phyloP scores from a whole-genome alignment of 2,797 vertebrate species.

The Thamnophis elegans region DNA sequence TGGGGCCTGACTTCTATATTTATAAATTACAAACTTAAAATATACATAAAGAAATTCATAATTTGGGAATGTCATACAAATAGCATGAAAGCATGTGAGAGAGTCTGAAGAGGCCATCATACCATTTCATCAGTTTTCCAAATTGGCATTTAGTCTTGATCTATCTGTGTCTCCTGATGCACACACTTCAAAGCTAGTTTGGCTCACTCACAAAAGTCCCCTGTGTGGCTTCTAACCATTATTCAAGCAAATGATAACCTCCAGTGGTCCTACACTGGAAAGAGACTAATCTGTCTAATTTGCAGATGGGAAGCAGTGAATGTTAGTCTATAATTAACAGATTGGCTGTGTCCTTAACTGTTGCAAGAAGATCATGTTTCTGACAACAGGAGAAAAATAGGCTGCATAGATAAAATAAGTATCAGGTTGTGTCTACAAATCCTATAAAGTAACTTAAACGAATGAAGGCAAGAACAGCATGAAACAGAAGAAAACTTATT shows the following conservation, averaged over 20 bases:
- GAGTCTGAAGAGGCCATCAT: background rate
- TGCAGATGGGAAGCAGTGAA: background rate
- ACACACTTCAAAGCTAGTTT: background rate
- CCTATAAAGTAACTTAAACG: background rate
- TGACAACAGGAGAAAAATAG: background rate
- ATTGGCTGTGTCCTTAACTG: background rate
- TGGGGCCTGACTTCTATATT: background rate
- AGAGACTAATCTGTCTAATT: background rate
- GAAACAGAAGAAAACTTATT: background rate
- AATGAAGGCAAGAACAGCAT: background rate
- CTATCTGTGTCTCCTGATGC: background rate
- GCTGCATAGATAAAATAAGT: background rate
- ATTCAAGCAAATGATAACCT: background rate
- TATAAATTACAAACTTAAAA: background rate
- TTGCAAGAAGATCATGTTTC: background rate
- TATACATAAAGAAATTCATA: background rate
- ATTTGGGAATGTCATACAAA: background rate
- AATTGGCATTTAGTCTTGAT: background rate
- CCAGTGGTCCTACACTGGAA: background rate
- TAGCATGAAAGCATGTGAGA: background rate
- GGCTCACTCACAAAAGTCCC: background rate
- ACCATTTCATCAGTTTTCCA: background rate
- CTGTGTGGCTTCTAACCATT: background rate
- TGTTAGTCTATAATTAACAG: background rate
- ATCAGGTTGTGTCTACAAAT: background rate